A percentile compares a stretch with the other conserved stretches of the same genome.
These are phyloP conservation scores for Anolis apletophallus DNA, from an alignment of 2,797 vertebrate species.

Conservation along the genomic window DNA sequence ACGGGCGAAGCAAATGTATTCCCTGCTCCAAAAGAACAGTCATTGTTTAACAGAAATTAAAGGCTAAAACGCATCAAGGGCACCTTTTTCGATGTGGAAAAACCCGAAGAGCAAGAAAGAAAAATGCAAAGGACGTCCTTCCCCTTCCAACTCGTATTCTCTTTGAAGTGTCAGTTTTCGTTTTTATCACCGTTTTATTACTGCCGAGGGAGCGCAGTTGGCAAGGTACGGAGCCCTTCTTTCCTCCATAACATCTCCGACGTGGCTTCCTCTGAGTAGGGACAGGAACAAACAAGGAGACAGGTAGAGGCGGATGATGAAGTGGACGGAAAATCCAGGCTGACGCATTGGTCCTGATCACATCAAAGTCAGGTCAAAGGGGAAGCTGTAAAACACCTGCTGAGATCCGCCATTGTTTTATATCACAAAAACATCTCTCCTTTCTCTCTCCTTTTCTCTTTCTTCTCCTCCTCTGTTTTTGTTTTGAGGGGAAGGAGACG, in stretches of 20 bases:
- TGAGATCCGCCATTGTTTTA: constrained; percentile 39
- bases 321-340: constrained; percentile 66
- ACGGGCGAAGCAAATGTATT: constrained; percentile 14
- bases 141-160: constrained; percentile 24
- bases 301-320: constrained; percentile 64
- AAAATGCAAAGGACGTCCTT: constrained; percentile 22
- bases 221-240: constrained; percentile 53
- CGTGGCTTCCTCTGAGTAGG: constrained; percentile 42
- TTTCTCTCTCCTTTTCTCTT: no score
- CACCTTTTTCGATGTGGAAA: constrained; percentile 16
- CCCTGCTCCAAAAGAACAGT: constrained; percentile 25
- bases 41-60: constrained; percentile 17
- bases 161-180: constrained; percentile 70
- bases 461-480: neutral
- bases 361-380: constrained; percentile 58
- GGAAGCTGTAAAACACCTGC: constrained; percentile 44
- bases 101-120: constrained; percentile 42
- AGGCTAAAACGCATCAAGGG: neutral
- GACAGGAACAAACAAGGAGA: constrained; percentile 63
- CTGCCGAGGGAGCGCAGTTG: constrained; percentile 60
- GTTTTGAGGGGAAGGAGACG: neutral
- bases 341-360: constrained; percentile 48
- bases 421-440: neutral
- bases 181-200: constrained; percentile 71
- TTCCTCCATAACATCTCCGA: constrained; percentile 53